Base-by-base conservation (phyloP, 2,113 vertebrate genomes). In the Chascanopsetta lugubris region DNA sequence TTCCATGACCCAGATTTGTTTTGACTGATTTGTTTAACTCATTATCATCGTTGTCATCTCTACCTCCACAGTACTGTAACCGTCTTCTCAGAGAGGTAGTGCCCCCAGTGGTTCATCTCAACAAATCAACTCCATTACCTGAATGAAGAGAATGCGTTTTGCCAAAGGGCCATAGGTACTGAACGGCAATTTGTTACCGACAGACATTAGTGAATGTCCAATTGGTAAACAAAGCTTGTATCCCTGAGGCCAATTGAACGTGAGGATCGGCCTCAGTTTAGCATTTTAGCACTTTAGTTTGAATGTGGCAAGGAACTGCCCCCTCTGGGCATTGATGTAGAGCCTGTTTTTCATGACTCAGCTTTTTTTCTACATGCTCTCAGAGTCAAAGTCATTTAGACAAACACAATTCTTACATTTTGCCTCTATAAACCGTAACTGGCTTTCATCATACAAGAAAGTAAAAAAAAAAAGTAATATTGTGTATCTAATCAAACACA, bases 211-310 rank as follows among this genome's bases (percentile, higher is more conserved):
- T 1, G 38, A 78, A 25, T 78, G 10, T 32, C 20, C 47, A 47
- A 47, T 46, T n/a, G n/a, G n/a, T n/a, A n/a, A 47, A 47, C 12
- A 12, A n/a, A 47, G 18, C n/a, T 60, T 68, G 61, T 32, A 22
- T 72, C 50, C 46, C 26, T 22, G 11, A 34, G 18, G 29, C 25
- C 48, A 45, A 11, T 47, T 32, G n/a, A 47, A 38, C 42, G 26
- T 40, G 36, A 58, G 59, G 32, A 69, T 79, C 26, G 49, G 26
- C 49, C 20, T 51, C 8, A 29, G 17, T 42, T 72, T 65, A 57
- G 25, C 59, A 48, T 54, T 72, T 77, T 40, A 66, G 60, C 24
- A 79, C 8, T 80, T 85, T 47, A 63, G 48, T 85, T 47, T 66
- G 48, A 45, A 67, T 64, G 11, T 10, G 4, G 55, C 56, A n/a